Evolutionary conservation across 2,113 vertebrate species (phyloP).

Genomic region (Gymnobelideus leadbeateri): DNA sequence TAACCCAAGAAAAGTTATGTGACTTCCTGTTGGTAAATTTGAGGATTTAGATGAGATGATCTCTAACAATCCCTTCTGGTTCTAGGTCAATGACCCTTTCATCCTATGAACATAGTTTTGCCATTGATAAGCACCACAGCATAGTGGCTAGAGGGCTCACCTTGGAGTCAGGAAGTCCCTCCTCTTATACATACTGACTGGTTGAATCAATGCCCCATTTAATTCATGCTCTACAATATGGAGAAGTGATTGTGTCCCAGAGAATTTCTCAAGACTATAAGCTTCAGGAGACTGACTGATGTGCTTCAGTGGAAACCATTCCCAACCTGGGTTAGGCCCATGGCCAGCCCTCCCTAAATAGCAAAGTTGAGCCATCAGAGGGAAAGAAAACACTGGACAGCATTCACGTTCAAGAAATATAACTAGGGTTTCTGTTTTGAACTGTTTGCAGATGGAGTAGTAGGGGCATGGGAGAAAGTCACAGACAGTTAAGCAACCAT

Average conservation of each 20-base stretch:
- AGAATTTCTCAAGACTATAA: background rate
- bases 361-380: background rate
- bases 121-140: background rate
- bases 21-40: background rate
- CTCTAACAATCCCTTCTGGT: background rate
- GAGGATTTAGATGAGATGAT: background rate
- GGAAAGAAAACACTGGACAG: slow-evolving; percentile 3
- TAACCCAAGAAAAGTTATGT: background rate
- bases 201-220: background rate
- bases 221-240: background rate
- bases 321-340: background rate
- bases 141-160: background rate
- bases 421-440: background rate
- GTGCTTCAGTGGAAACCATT: background rate
- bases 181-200: background rate
- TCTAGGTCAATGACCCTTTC: background rate
- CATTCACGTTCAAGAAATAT: slow-evolving; percentile 11
- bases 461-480: background rate
- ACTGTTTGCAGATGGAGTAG: background rate
- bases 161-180: background rate
- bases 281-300: background rate
- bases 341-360: background rate
- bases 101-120: background rate
- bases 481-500: background rate
- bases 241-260: background rate